Percentiles rank a stretch among this genome's conserved stretches.
These are phyloP conservation scores for Nothoprocta pentlandii DNA, from an alignment of 2,113 vertebrate species.

Conservation along the genomic window DNA sequence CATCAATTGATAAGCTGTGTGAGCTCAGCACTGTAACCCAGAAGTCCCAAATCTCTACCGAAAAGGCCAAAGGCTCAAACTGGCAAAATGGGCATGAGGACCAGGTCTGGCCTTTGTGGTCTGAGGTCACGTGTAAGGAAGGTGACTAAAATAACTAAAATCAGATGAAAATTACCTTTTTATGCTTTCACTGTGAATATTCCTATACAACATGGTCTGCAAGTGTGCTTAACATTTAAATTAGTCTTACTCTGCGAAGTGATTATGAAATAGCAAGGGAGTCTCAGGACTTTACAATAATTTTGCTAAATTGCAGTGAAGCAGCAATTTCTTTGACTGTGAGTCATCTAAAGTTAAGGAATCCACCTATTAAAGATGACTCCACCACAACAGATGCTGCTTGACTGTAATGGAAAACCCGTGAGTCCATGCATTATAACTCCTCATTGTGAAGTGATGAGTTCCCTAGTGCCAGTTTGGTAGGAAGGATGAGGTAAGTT, in stretches of 20 bases:
- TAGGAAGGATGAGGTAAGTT: too few species aligned
- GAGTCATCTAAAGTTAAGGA: background rate
- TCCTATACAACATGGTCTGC: background rate
- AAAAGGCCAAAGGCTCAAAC: background rate
- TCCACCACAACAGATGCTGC: background rate
- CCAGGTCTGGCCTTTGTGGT: background rate
- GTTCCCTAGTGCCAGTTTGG: background rate
- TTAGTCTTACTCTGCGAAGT: background rate
- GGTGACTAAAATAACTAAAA: background rate
- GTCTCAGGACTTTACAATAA: background rate
- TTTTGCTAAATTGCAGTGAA: background rate
- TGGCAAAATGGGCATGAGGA: background rate
- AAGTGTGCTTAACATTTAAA: background rate
- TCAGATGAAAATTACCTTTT: background rate
- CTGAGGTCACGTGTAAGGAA: background rate
- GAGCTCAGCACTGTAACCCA: background rate
- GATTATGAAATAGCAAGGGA: background rate
- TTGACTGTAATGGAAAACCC: background rate
- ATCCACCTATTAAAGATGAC: background rate
- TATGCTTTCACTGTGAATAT: background rate
- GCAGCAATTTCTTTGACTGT: background rate
- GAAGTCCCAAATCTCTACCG: background rate
- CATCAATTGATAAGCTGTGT: background rate
- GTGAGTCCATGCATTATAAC: rapidly evolving
- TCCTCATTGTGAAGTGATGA: background rate